Base-by-base conservation (phyloP, 2,113 vertebrate species). In the Antechinus stuartii region DNA sequence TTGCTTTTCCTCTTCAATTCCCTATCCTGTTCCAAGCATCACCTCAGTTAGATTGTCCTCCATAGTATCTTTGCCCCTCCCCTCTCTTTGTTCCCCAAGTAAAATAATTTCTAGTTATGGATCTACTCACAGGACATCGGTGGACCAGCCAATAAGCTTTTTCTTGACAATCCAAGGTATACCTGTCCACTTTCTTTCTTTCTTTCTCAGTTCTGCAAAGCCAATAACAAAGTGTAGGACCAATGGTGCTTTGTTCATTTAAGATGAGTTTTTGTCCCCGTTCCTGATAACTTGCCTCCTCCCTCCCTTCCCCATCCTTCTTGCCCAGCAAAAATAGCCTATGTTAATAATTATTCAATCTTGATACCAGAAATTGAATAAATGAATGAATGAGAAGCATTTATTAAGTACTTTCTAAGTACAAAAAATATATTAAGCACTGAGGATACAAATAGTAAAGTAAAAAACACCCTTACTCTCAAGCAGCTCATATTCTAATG, bases 121-220 rank as follows among this genome's bases (percentile, higher is more conserved):
- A n/a, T 84, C 8, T 97, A 99, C 99, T 99, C 95, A 99, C 99
- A 35, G 99, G 99, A 57, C 99, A 98, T 91, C 99, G 98, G 97
- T 99, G 99, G 95, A 99, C 99, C 92, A 99, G 99, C 99, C 99
- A 99, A 95, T 99, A 99, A 0, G 99, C 99, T 98, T 99, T 99
- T 98, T 99, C 99, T 98, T 99, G 99, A 97, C 99, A 99, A 94
- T 99, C 99, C 98, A 99, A 98, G 2, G 99, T 99, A 0, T 99
- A 99, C 1, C 99, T 99, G 96, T 99, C 99, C 0, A 98, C 99
- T 95, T 99, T 99, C 98, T 99, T 99, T 97, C 99, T 98, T 97
- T 99, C 99, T 97, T 99, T 99, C 10, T 99, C 99, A 2, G 99
- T 99, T 98, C 99, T 99, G 98, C 92, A 98, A 98, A 97, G 92